Conservation (phyloP, 2,797 vertebrate species). For the Anniella stebbinsi region DNA sequence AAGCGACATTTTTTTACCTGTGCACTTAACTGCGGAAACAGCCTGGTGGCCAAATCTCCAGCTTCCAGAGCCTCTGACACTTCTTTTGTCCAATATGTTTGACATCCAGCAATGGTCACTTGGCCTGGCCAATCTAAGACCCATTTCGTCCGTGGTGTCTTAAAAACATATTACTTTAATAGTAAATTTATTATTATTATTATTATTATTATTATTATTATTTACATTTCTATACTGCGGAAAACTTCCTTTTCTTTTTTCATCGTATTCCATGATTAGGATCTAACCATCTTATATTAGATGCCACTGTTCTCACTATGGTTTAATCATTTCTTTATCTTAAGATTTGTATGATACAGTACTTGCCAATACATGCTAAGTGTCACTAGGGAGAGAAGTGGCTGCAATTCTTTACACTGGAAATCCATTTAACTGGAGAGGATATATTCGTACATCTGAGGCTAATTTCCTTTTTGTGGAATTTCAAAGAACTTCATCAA, state of each 20-base stretch:
- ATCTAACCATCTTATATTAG: background rate
- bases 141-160: slow-evolving; percentile 87
- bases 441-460: background rate
- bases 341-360: background rate
- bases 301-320: background rate
- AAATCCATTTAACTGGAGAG: background rate
- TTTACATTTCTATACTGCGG: too few relatives aligned
- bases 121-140: slow-evolving; percentile 94
- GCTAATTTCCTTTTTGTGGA: slow-evolving; percentile 3
- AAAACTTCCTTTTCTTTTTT: background rate
- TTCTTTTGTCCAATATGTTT: slow-evolving; percentile 92
- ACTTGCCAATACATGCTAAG: background rate
- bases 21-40: slow-evolving; percentile 86
- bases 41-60: slow-evolving; percentile 77
- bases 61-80: slow-evolving; percentile 88
- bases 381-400: background rate
- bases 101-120: slow-evolving; percentile 93
- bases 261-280: background rate
- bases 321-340: background rate
- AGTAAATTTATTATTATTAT: too few relatives aligned
- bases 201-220: too few relatives aligned
- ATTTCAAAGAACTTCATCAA: slow-evolving; percentile 20
- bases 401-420: background rate
- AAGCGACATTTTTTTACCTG: slow-evolving; percentile 81
- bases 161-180: slow-evolving; percentile 19